phyloP scores from a whole-genome alignment of 2,888 invertebrate genomes.

The Megalurothrips usitatus region DNA sequence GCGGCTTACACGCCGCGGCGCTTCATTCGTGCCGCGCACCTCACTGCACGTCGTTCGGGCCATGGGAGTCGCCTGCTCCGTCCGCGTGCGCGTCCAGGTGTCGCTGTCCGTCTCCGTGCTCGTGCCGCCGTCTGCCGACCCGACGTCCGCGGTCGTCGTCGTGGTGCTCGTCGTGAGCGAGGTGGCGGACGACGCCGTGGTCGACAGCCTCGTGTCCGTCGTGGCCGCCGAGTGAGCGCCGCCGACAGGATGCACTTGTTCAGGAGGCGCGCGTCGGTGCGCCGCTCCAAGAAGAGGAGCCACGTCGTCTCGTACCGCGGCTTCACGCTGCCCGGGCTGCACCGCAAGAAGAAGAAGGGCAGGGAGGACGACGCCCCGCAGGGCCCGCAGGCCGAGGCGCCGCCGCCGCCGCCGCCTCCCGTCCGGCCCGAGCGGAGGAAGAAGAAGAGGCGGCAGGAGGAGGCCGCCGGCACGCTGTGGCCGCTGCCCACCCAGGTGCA shows the following conservation, averaged over 20 bases:
- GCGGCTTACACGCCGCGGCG: neutral
- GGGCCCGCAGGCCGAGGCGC: neutral
- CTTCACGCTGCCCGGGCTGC: constrained; percentile 13
- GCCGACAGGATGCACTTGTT: neutral
- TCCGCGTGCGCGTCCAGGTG: neutral
- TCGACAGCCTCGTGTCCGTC: neutral
- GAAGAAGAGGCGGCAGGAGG: neutral
- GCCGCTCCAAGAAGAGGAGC: neutral
- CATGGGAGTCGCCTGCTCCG: constrained; percentile 9
- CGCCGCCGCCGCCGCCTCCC: neutral
- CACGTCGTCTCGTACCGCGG: neutral
- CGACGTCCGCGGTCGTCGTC: neutral
- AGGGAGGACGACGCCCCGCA: neutral
- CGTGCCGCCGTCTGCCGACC: neutral
- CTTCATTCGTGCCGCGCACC: neutral
- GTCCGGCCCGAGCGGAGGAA: neutral
- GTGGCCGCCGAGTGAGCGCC: neutral
- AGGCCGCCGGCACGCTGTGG: neutral
- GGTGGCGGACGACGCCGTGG: neutral
- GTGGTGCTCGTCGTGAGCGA: neutral
- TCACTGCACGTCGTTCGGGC: neutral
- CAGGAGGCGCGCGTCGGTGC: constrained; percentile 10
- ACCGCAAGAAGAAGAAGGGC: neutral
- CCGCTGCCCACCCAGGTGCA: constrained; percentile 18
- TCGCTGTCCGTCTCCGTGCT: neutral